Base-by-base conservation (phyloP, 2,888 invertebrate genomes). In the Lithodes maja region DNA sequence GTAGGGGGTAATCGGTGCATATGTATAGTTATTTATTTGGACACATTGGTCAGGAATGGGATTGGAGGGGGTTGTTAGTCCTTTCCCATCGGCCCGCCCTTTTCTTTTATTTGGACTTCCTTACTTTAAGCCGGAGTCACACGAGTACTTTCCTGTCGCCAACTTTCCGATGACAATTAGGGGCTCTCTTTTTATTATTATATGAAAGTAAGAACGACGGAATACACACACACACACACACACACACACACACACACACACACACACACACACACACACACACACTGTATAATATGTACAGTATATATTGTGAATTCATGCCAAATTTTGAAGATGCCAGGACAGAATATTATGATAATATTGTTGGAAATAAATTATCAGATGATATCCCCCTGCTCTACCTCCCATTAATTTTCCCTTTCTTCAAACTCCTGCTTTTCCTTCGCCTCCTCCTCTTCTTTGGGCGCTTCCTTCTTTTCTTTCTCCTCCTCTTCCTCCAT, bases 141-240 rank as follows among this genome's bases (percentile, higher is more conserved):
- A 33, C 33, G 33, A 33, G 1, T 61, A 5, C 61, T 61, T 61
- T 12, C 61, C 12, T 61, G 7, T 12, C 5, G 5, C 61, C 61
- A 61, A 7, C 61, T 61, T 61, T 61, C 61, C 61, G 33, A 33
- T 33, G 0, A 33, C 33, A 33, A 33, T 33, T 33, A 33, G 33
- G 33, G 33, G 33, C 33, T 33, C 33, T 33, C n/a, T 33, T 33
- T 33, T 33, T 33, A 33, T 33, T 33, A 0, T 33, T 33, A 33
- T 33, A 33, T 33, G 33, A 33, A 33, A 33, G 33, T 33, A 33
- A 33, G 33, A 33, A 33, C 33, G 33, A 33, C 33, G 33, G 33
- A 33, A 33, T 74, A 74, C 33, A 74, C 74, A 61, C 74, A 74
- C 74, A 74, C n/a, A 74, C 74, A 74, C 74, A 74, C 74, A 74